Conservation (phyloP, 2,888 invertebrate genomes). For the Scaeva pyrastri region DNA sequence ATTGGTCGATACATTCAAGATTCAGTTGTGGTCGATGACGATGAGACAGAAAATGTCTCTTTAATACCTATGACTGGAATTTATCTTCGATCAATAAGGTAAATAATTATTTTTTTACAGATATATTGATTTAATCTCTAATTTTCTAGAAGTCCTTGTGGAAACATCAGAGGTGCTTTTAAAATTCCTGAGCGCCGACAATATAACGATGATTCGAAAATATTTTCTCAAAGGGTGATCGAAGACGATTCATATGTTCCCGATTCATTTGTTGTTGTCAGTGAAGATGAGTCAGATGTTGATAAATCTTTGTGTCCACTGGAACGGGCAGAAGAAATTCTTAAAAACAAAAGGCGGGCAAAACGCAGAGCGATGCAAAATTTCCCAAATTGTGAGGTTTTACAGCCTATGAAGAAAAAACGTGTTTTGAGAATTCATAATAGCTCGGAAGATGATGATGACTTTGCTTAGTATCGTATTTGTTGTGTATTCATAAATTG, state of each 20-base stretch:
- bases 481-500: neutral
- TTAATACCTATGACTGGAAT: constrained; percentile 85
- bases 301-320: constrained; percentile 85
- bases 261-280: constrained; percentile 81
- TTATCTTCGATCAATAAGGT: constrained; percentile 86
- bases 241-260: constrained; percentile 86
- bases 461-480: constrained; percentile 29
- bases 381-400: neutral
- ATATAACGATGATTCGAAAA: constrained; percentile 83
- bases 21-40: constrained; percentile 86
- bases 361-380: constrained; percentile 72
- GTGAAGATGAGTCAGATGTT: constrained; percentile 84
- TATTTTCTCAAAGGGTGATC: constrained; percentile 85
- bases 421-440: constrained; percentile 56
- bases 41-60: constrained; percentile 84
- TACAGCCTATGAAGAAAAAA: constrained; percentile 43
- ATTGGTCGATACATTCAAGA: constrained; percentile 83
- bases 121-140: constrained; percentile 76
- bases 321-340: constrained; percentile 87
- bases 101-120: constrained; percentile 6
- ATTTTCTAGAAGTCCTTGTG: constrained; percentile 85
- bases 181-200: constrained; percentile 86
- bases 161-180: constrained; percentile 84
- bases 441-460: constrained; percentile 63
- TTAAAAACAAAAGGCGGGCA: constrained; percentile 83